Conservation (phyloP, 2,888 invertebrate genomes). For the Lasius fuliginosus region DNA sequence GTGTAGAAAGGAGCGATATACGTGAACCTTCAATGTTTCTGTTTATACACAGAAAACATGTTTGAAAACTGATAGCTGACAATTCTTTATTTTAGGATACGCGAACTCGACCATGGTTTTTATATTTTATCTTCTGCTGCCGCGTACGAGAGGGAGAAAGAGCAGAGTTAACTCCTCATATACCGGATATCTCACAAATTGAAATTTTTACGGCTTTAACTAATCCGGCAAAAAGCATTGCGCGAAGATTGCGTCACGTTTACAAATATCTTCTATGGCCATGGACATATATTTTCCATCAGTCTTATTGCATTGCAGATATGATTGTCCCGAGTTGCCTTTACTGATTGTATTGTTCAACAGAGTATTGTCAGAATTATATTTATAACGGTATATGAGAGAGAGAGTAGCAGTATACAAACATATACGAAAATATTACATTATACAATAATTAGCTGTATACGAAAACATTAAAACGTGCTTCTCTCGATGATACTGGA, state of each 20-base stretch:
- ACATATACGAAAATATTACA: not conserved
- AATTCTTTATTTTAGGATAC: conserved; percentile 21
- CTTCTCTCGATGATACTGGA: not conserved
- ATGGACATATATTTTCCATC: not conserved
- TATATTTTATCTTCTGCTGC: conserved; percentile 10
- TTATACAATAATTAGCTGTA: not conserved
- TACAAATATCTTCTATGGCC: not conserved
- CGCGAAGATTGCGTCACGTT: conserved; percentile 25
- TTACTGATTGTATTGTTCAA: not conserved
- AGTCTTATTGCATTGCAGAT: not conserved
- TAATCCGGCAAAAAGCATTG: not conserved
- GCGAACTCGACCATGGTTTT: not conserved
- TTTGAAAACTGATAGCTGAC: conserved; percentile 19
- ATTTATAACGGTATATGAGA: not conserved
- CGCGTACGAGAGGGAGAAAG: not conserved
- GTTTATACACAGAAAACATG: not conserved
- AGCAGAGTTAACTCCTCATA: conserved; percentile 3
- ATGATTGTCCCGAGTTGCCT: not conserved
- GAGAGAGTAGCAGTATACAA: not conserved
- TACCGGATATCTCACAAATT: conserved; percentile 17
- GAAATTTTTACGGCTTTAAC: conserved; percentile 26
- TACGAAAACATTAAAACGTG: not conserved
- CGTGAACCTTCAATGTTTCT: not conserved
- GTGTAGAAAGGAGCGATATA: not conserved
- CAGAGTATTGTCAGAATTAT: not conserved